Base-by-base conservation (phyloP, 2,888 invertebrate species). In the Drosophila anomelani region DNA sequence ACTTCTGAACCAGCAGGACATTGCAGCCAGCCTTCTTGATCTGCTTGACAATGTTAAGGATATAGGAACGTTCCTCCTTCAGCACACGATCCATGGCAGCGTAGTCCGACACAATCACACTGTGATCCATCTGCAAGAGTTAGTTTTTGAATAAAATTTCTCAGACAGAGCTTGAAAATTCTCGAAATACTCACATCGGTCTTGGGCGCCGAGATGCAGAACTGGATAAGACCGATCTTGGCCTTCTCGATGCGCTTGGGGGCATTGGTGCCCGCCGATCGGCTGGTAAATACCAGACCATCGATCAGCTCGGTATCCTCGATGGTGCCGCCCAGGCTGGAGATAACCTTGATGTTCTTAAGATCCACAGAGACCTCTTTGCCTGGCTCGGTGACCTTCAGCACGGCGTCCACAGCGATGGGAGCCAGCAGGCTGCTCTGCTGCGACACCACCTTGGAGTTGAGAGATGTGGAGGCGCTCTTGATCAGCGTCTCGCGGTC, bases 11-110 rank as follows among this genome's bases (percentile, higher is more conserved):
- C 59, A 99, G 94, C 15, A 99, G 94, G 13, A 99, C 98, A 93
- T 98, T 99, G 93, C 99, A 99, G 4, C 99, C 99, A 68, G 98
- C 95, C 91, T 99, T 99, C 93, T 99, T 99, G 79, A 99, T 98
- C 93, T 99, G 98, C 92, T 99, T 99, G 7, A 99, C 98, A 90
- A 99, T 98, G 91, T 99, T 99, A 66, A 99, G 94, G 86, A 99
- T 98, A 92, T 99, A 99, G 60, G 97, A 95, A 59, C 99, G 95
- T 93, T 99, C 99, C 92, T 99, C 99, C 91, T 98, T 97, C 70
- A 99, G 93, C 0, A 99, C 98, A 68, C 99, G 95, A 93, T 99
- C 99, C 99, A 99, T 99, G 57, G 99, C 99, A n/a, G 99, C 96
- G 92, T 99, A 99, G 92, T 99, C 99, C 0, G 98, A 98, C 26